These are phyloP conservation scores for Euphydryas editha DNA, from an alignment of 2,888 invertebrate species.

Conservation along the genomic window DNA sequence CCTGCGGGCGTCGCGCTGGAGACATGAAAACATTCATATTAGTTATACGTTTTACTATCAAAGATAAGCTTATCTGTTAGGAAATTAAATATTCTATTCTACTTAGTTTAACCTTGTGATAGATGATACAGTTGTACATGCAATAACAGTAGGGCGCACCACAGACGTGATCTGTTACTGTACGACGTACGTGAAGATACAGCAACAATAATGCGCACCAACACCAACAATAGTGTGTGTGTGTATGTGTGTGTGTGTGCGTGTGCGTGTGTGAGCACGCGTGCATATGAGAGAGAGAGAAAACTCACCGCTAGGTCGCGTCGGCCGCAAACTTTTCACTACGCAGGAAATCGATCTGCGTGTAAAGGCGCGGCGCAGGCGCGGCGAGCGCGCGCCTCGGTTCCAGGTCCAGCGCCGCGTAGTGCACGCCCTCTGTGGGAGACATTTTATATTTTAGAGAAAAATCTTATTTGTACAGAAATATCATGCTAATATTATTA, in stretches of 20 bases:
- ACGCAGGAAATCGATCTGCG: constrained; percentile 91
- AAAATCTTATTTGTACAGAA: no score
- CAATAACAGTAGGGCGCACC: no score
- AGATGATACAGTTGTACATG: no score
- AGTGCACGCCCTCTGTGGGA: constrained; percentile 56
- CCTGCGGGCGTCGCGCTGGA: constrained; percentile 2
- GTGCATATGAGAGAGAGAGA: neutral
- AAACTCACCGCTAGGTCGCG: constrained; percentile 42
- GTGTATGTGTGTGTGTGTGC: no score
- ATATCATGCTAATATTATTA: no score
- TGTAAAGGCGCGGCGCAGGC: constrained; percentile 85
- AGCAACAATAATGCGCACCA: no score
- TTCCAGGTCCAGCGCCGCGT: constrained; percentile 77
- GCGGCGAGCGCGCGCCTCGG: constrained; percentile 64
- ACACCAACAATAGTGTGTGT: no score
- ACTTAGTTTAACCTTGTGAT: no score
- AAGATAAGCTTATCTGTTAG: neutral
- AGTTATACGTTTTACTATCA: neutral
- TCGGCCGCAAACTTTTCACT: constrained; percentile 74
- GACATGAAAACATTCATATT: neutral
- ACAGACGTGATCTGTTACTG: no score
- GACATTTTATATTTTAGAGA: neutral
- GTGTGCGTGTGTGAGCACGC: neutral
- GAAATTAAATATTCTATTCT: no score
- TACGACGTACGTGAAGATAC: no score